Percentiles rank a stretch among this genome's conserved stretches.
phyloP scores from a whole-genome alignment of 2,797 vertebrate species.

The Catamblyrhynchus diadema region DNA sequence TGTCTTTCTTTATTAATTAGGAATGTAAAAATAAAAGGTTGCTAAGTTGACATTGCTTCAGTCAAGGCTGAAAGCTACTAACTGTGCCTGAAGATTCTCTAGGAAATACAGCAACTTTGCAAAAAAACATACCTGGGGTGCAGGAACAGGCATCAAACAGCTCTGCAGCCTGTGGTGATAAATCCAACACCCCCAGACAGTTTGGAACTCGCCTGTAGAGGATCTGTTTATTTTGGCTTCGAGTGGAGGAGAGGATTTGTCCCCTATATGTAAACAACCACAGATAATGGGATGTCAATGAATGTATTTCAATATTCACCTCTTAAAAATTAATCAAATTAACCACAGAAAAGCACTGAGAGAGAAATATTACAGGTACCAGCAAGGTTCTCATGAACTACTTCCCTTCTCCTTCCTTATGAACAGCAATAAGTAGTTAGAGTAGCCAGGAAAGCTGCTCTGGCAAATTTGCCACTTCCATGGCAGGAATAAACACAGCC shows the following conservation, averaged over 20 bases:
- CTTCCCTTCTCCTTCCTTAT: not conserved
- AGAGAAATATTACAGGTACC: not conserved
- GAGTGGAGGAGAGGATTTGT: not conserved
- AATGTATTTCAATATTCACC: not conserved
- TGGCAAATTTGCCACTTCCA: not conserved
- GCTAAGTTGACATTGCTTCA: not conserved
- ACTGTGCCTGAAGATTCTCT: not conserved
- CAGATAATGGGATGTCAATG: not conserved
- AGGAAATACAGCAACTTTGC: not conserved
- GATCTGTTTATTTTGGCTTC: slow-evolving; percentile 22
- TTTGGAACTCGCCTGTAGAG: not conserved
- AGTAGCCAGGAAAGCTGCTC: not conserved
- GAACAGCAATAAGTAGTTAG: not conserved
- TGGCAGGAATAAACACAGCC: not conserved
- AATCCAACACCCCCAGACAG: not conserved
- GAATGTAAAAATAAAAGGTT: not conserved
- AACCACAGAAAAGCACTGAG: not conserved
- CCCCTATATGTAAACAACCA: not conserved
- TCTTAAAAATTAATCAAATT: not conserved
- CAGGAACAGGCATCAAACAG: not conserved
- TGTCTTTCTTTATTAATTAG: not conserved
- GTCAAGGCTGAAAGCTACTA: not conserved
- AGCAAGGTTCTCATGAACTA: not conserved
- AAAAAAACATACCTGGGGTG: not conserved
- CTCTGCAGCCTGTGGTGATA: not conserved